Conservation (phyloP, 2,888 invertebrate species). For the Polydrusus tereticollis region DNA sequence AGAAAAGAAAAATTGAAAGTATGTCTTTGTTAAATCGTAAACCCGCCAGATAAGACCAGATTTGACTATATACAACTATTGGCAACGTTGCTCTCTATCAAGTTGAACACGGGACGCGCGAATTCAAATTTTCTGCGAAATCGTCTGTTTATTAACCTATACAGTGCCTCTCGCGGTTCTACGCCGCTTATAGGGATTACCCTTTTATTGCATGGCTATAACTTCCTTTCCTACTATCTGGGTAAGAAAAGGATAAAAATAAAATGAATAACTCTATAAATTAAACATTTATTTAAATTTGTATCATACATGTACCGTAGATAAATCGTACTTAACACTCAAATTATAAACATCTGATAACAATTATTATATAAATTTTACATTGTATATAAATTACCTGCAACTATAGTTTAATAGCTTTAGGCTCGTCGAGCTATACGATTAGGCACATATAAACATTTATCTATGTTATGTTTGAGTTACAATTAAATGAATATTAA, state of each 20-base stretch:
- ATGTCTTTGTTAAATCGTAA: too few species aligned
- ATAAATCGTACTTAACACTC: slow-evolving; percentile 39
- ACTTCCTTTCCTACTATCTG: neutral
- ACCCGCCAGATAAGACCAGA: too few species aligned
- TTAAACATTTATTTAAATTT: slow-evolving; percentile 44
- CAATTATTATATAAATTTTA: slow-evolving; percentile 34
- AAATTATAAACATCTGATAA: slow-evolving; percentile 38
- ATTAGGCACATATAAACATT: slow-evolving; percentile 39
- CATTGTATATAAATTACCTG: slow-evolving; percentile 35
- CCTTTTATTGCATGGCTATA: too few species aligned
- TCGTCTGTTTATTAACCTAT: too few species aligned
- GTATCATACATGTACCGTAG: slow-evolving; percentile 35
- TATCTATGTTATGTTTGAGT: slow-evolving; percentile 16
- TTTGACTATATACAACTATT: too few species aligned
- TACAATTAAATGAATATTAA: neutral
- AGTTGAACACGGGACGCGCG: too few species aligned
- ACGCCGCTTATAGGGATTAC: too few species aligned
- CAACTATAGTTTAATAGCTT: slow-evolving; percentile 24
- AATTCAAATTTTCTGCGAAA: too few species aligned
- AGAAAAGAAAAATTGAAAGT: too few species aligned
- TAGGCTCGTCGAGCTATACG: slow-evolving; percentile 32
- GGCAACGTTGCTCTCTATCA: too few species aligned
- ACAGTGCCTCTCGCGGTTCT: too few species aligned
- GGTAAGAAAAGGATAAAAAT: neutral
- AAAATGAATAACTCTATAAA: slow-evolving; percentile 6